Conservation (phyloP, 2,888 invertebrate genomes). For the Drosophila crucigera region DNA sequence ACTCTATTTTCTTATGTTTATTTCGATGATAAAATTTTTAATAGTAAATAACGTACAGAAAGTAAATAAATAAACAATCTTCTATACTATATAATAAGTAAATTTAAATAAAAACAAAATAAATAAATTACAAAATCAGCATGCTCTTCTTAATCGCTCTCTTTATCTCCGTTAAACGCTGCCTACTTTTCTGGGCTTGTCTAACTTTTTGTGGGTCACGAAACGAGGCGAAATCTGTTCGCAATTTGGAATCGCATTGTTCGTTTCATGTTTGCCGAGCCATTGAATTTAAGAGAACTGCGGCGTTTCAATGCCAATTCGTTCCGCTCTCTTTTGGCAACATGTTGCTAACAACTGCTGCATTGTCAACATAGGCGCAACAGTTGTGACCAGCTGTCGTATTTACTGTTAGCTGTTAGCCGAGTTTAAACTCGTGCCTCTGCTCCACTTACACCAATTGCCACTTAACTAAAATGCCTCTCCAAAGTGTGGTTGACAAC, state of each 20-base stretch:
- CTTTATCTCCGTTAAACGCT: neutral
- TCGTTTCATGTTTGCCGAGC: constrained; percentile 8
- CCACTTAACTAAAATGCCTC: constrained; percentile 54
- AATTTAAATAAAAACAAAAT: too few species aligned
- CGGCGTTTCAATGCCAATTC: constrained; percentile 55
- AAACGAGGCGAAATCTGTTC: constrained; percentile 5
- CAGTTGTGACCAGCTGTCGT: constrained; percentile 64
- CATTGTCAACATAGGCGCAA: constrained; percentile 50
- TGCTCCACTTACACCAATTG: constrained; percentile 53
- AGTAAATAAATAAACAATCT: neutral
- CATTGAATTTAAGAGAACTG: constrained; percentile 25
- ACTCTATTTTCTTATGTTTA: neutral
- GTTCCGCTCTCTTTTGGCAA: constrained; percentile 70
- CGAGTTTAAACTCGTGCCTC: constrained; percentile 6
- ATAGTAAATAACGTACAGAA: neutral
- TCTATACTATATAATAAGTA: neutral
- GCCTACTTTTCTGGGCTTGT: constrained; percentile 20
- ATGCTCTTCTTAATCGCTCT: neutral
- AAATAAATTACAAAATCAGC: too few species aligned
- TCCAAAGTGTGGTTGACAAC: constrained; percentile 28
- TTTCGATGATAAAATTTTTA: neutral
- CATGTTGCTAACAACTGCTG: constrained; percentile 57
- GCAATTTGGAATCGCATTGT: neutral
- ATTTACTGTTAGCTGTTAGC: constrained; percentile 5
- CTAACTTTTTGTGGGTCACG: constrained; percentile 29